Evolutionary conservation across 2,888 invertebrate species (phyloP), one percentile per base, ranked within the genome.

Genomic region (Sycophila texana): DNA sequence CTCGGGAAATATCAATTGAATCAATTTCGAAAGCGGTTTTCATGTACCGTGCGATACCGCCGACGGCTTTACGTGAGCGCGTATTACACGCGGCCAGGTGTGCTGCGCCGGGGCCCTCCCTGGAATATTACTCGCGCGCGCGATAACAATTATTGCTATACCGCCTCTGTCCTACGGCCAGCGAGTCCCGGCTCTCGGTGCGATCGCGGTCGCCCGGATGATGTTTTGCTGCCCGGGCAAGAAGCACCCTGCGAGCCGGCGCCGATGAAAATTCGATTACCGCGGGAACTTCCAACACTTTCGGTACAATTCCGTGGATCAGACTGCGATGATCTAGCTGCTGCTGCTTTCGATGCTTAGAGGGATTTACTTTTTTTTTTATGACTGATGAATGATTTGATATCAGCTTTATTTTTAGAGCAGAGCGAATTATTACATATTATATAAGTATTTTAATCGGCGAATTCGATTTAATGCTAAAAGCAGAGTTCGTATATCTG

Each of bases 11-110:
- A 85, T 84, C 86, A 87, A 87, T 87, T 85, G 85, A 86, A 86
- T 86, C 87, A 87, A 88, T 88, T 87, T 85, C 83, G 83, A 82
- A 73, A 85, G 86, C 84, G 84, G 86, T 87, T 87, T 87, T 85
- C 84, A 84, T 85, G 84, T 83, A 83, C 82, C 83, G 83, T 78
- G 73, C 83, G 83, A 84, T 85, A 75, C 71, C 55, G 74, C 70
- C 72, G 75, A 78, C 78, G 74, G 74, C 63, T 72, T 74, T 74
- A 84, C 79, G 83, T 77, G 83, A 82, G 79, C 84, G 83, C 81
- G 80, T 83, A 85, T 87, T 87, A 86, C 84, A 85, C 84, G 61
- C 30, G 82, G 65, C 82, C 75, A 82, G 82, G 84, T 84, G 84
- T 12, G 60, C 57, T 55, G 22, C 10, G 13, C 26, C 18, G 16